Conservation (phyloP, 2,888 invertebrate genomes). For the Noctua fimbriata region DNA sequence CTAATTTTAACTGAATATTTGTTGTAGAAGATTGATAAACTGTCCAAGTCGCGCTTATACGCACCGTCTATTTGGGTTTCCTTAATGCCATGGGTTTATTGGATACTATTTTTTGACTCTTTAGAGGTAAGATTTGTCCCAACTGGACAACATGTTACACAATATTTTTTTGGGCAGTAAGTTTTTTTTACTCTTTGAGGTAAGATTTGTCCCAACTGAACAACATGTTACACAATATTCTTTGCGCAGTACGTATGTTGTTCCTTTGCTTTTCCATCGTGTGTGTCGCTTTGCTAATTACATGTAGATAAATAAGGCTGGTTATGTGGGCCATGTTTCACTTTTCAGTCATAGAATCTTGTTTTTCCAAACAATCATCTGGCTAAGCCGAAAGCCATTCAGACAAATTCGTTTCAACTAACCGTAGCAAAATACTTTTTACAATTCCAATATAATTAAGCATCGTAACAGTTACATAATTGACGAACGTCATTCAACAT, state of each 20-base stretch:
- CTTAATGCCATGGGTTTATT: background rate
- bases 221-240: background rate
- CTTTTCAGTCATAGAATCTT: background rate
- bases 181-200: background rate
- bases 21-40: background rate
- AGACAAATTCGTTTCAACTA: background rate
- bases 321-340: background rate
- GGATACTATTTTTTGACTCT: background rate
- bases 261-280: background rate
- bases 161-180: too few species aligned
- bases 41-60: background rate
- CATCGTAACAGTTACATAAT: slow-evolving; percentile 49
- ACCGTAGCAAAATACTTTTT: background rate
- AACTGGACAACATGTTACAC: too few species aligned
- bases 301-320: background rate
- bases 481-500: slow-evolving; percentile 52
- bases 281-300: background rate
- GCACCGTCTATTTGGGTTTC: background rate
- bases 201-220: background rate
- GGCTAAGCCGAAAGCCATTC: background rate
- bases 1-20: background rate
- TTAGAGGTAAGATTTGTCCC: too few species aligned
- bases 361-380: background rate
- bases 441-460: slow-evolving; percentile 12
- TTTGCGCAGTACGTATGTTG: background rate